These are phyloP conservation scores for Atta texana DNA, from an alignment of 1,140 invertebrate species.

Conservation along the genomic window DNA sequence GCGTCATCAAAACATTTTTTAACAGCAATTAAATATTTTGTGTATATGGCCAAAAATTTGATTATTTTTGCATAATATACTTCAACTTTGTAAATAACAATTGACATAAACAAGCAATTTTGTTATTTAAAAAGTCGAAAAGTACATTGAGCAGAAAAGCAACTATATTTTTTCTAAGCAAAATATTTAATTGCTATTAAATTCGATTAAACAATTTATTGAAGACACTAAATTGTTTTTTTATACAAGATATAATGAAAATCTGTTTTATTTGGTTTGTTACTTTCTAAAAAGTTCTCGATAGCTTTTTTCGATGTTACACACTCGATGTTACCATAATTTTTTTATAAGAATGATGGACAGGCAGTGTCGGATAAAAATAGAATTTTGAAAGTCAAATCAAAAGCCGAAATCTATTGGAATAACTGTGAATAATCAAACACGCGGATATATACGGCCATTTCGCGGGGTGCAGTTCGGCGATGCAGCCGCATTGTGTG, in stretches of 20 bases:
- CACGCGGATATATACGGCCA: slow-evolving; percentile 12
- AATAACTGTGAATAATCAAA: slow-evolving; percentile 64
- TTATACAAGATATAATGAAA: neutral
- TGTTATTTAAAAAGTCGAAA: too few species aligned
- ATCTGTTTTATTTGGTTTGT: neutral
- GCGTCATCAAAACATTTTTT: too few species aligned
- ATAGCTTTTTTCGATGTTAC: neutral
- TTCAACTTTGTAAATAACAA: too few species aligned
- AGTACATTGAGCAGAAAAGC: too few species aligned
- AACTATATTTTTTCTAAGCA: too few species aligned
- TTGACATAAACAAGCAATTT: too few species aligned
- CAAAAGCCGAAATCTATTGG: slow-evolving; percentile 49
- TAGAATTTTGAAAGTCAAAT: slow-evolving; percentile 53
- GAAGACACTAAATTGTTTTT: too few species aligned
- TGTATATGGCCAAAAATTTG: too few species aligned
- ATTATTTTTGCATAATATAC: too few species aligned
- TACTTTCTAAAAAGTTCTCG: neutral
- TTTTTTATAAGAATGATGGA: slow-evolving; percentile 28
- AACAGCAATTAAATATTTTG: too few species aligned
- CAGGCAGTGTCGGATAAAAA: slow-evolving; percentile 35
- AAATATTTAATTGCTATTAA: too few species aligned
- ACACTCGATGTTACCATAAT: slow-evolving; percentile 8
- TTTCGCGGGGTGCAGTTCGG: slow-evolving; percentile 40
- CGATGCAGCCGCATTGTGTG: slow-evolving; percentile 47
- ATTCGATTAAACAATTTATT: too few species aligned